Base-by-base conservation (phyloP, 2,113 vertebrate species). In the Corvus cornix region DNA sequence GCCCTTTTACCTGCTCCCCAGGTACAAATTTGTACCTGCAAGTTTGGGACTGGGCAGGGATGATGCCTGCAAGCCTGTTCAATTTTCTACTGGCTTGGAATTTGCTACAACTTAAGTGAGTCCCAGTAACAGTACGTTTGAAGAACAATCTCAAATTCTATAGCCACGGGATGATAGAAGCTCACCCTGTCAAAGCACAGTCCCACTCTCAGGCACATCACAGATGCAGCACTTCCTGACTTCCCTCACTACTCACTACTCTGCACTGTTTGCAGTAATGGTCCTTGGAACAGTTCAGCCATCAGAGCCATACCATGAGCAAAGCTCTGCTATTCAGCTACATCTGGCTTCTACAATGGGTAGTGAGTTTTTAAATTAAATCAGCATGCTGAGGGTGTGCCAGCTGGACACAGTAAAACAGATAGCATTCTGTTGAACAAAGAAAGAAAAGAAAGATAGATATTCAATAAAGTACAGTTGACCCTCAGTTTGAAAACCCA, bases 291-390 rank as follows among this genome's bases (percentile, higher is more conserved):
- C 22, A 48, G 51, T 24, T 55, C 87, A 91, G 59, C 51, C 78
- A 83, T 37, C 70, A 88, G 58, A 76, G 30, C 16, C 35, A 86
- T 33, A 59, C 0, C 3, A 37, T n/a, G 75, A 93, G 79, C 51
- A 94, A 90, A 95, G 66, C 20, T 62, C 39, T 63, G 74, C 75
- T 96, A 7, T 52, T 90, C 85, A 90, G 92, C 67, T 84, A 67
- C 90, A 94, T 93, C 92, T 96, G 95, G 72, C 72, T 94, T 81
- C 85, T 62, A 70, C 81, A 93, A 70, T 17, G 55, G 59, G 59
- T 59, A 91, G 89, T 74, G 76, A 70, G 53, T 85, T 93, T 77
- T 90, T 27, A 83, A 96, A 77, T 85, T 35, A 91, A 96, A 95
- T 83, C 94, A 93, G 43, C 53, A 48, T 93, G 82, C 88, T 88